phyloP scores from a whole-genome alignment of 2,113 vertebrate genomes.

The Monarcha castaneiventris region DNA sequence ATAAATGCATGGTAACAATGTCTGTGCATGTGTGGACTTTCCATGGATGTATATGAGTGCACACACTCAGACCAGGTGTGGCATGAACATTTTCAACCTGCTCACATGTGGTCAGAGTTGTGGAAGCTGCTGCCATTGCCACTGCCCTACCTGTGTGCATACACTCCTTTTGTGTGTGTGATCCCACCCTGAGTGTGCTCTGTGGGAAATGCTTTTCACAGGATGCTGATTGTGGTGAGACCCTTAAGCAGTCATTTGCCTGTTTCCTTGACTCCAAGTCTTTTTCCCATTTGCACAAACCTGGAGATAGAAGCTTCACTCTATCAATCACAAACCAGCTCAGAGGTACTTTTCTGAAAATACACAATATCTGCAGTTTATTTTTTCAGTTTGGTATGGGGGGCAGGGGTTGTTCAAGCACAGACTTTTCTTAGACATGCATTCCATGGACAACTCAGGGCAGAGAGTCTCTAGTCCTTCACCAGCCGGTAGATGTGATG shows the following conservation, averaged over 20 bases:
- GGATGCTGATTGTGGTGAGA: background rate
- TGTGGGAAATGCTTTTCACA: background rate
- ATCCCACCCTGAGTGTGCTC: background rate
- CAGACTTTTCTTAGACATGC: conserved; percentile 38
- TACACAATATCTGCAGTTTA: conserved; percentile 70
- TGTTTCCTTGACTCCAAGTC: background rate
- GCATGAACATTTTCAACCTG: background rate
- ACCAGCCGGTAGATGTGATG: conserved; percentile 95
- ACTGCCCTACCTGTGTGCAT: background rate
- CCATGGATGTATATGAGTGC: background rate
- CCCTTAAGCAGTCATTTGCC: background rate
- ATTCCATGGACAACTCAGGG: conserved; percentile 9
- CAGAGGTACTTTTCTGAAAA: conserved; percentile 66
- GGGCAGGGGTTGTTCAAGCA: conserved; percentile 46
- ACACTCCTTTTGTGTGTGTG: background rate
- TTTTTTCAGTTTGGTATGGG: conserved; percentile 58
- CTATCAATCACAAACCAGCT: conserved; percentile 40
- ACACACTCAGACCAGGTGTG: background rate
- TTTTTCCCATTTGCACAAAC: background rate
- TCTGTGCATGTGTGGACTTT: background rate
- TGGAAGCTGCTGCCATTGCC: background rate
- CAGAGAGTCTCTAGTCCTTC: conserved; percentile 84
- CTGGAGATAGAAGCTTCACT: background rate
- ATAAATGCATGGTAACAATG: background rate
- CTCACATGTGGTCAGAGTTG: background rate